Conservation (phyloP, 2,113 vertebrate genomes). For the Siniperca knerii region DNA sequence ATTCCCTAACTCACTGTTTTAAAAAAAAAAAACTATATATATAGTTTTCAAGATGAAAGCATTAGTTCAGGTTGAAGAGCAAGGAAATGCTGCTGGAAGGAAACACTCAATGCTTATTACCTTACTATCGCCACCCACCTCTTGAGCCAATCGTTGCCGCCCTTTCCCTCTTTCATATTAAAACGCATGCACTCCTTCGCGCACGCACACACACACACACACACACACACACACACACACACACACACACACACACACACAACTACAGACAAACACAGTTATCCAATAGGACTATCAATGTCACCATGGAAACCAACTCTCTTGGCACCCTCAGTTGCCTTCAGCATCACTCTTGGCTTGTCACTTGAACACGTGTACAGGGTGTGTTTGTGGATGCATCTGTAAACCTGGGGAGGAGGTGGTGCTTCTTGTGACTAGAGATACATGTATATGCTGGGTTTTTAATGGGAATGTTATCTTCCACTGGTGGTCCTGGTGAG, state of each 20-base stretch:
- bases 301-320: constrained; percentile 81
- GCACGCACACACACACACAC: not conserved
- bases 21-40: no score
- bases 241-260: not conserved
- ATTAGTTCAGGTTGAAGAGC: not conserved
- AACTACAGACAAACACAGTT: constrained; percentile 9
- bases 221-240: not conserved
- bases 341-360: constrained; percentile 57
- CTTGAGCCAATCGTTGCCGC: constrained; percentile 63
- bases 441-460: constrained; percentile 9
- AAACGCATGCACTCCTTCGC: constrained; percentile 8
- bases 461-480: constrained; percentile 20
- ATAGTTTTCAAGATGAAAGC: not conserved
- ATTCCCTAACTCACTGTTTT: no score
- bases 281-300: constrained; percentile 58
- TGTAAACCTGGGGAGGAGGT: constrained; percentile 15
- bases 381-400: constrained; percentile 25
- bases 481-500: constrained; percentile 5
- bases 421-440: not conserved
- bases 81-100: not conserved
- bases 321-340: constrained; percentile 59
- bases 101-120: not conserved
- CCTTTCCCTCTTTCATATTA: constrained; percentile 51
- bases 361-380: constrained; percentile 43
- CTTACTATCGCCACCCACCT: constrained; percentile 56